Conservation (phyloP, 2,888 invertebrate genomes). For the Slavum lentiscoides region DNA sequence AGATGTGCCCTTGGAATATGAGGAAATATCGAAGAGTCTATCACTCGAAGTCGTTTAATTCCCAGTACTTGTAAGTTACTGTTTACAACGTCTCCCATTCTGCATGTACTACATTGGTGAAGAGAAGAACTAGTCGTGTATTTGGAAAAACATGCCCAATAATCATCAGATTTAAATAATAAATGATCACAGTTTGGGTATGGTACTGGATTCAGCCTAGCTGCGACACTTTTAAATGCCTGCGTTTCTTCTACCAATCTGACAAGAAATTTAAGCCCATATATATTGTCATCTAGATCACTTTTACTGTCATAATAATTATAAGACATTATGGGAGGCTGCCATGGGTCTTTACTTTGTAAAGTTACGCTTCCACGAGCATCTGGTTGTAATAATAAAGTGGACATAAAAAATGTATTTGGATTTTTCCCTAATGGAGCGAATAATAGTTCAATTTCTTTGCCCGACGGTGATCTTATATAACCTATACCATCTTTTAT, state of each 20-base stretch:
- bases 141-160: slow-evolving; percentile 70
- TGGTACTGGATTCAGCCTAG: slow-evolving; percentile 62
- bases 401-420: slow-evolving; percentile 63
- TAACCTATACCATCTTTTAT: slow-evolving; percentile 67
- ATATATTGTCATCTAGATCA: slow-evolving; percentile 58
- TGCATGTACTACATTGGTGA: slow-evolving; percentile 72
- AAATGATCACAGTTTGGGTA: slow-evolving; percentile 64
- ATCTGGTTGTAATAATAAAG: slow-evolving; percentile 66
- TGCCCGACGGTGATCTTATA: slow-evolving; percentile 66
- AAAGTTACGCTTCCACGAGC: slow-evolving; percentile 63
- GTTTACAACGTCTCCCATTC: slow-evolving; percentile 71
- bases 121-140: slow-evolving; percentile 67
- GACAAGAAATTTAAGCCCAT: slow-evolving; percentile 56
- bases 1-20: slow-evolving; percentile 65
- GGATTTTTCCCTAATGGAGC: slow-evolving; percentile 66
- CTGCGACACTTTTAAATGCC: slow-evolving; percentile 57
- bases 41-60: slow-evolving; percentile 63
- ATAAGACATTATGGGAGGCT: slow-evolving; percentile 63
- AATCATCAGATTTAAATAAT: slow-evolving; percentile 65
- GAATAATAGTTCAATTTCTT: slow-evolving; percentile 73
- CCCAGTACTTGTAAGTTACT: slow-evolving; percentile 64
- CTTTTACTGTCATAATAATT: slow-evolving; percentile 62
- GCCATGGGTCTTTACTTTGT: slow-evolving; percentile 61
- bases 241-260: slow-evolving; percentile 55
- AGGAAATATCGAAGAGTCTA: slow-evolving; percentile 65